Base-by-base conservation (phyloP, 2,888 invertebrate genomes). In the Gonocerus acuteangulatus region DNA sequence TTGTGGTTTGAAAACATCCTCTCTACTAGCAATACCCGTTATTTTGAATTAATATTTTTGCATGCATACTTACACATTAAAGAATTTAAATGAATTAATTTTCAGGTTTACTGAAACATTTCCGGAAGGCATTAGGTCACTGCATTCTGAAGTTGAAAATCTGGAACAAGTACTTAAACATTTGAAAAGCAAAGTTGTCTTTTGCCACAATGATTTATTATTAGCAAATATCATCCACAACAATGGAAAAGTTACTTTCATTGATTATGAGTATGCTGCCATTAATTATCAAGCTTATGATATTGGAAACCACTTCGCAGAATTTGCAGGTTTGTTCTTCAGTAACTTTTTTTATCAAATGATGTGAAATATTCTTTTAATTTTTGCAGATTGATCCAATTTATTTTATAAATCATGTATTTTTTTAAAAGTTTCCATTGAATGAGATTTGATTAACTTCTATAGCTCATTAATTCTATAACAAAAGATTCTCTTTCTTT, bases 301-400 rank as follows among this genome's bases (percentile, higher is more conserved):
- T 75, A 93, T 99, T 73, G 96, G 89, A 52, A 95, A 97, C 78
- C 97, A 99, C 79, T 99, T 99, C 77, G 86, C 89, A 70, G 97
- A 99, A 79, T 96, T 90, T 78, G 92, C 89, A 68, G 97, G 96
- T 86, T 76, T 79, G 57, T 13, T 13, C 16, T 36, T 36, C n/a
- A n/a, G n/a, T n/a, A n/a, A n/a, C n/a, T n/a, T n/a, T 21, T 62
- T 2, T 19, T 39, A 18, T 11, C 18, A 19, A 11, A 0, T n/a
- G 21, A 22, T 19, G 13, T 9, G 13, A 19, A 45, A 18, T 44
- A 11, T 9, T 11, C 18, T 19, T 4, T 21, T 4, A 15, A 13
- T n/a, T 47, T n/a, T 13, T 9, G 13, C 1, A 21, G 21, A 3
- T 21, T 22, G 15, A n/a, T 2, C 1, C 15, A 21, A 15, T 27